These are phyloP conservation scores for Protonemura montana DNA, from an alignment of 2,888 invertebrate species.

Conservation along the genomic window DNA sequence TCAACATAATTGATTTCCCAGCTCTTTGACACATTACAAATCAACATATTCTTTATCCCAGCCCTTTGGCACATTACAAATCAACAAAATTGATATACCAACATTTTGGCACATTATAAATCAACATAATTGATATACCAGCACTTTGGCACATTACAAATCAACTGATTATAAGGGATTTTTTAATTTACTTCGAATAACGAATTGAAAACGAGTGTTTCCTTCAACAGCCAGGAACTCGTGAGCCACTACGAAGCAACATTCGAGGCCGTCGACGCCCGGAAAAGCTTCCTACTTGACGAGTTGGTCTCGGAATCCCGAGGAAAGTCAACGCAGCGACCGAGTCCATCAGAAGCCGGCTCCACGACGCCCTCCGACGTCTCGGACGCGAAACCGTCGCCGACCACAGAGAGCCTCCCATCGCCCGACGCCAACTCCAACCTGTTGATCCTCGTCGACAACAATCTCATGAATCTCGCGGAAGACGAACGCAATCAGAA, in stretches of 20 bases:
- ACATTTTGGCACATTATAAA: too few relatives aligned
- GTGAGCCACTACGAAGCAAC: background rate
- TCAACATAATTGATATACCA: too few relatives aligned
- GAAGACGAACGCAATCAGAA: background rate
- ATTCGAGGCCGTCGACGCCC: background rate
- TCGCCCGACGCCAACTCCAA: background rate
- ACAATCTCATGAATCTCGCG: background rate
- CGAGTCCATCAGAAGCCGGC: background rate
- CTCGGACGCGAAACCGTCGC: background rate
- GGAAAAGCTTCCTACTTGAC: background rate
- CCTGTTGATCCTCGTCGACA: background rate
- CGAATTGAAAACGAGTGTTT: too few relatives aligned
- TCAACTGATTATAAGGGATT: too few relatives aligned
- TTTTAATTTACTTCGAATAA: too few relatives aligned
- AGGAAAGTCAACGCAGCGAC: background rate
- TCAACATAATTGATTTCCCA: too few relatives aligned
- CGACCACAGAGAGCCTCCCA: background rate
- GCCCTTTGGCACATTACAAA: too few relatives aligned
- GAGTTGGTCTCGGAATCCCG: background rate
- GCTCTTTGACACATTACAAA: too few relatives aligned
- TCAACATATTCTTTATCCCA: too few relatives aligned
- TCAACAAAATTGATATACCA: too few relatives aligned
- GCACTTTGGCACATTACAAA: too few relatives aligned
- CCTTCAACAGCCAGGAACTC: background rate
- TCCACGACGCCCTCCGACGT: background rate